phyloP scores from a whole-genome alignment of 2,888 invertebrate genomes.

The Tetrapedia diversipes region DNA sequence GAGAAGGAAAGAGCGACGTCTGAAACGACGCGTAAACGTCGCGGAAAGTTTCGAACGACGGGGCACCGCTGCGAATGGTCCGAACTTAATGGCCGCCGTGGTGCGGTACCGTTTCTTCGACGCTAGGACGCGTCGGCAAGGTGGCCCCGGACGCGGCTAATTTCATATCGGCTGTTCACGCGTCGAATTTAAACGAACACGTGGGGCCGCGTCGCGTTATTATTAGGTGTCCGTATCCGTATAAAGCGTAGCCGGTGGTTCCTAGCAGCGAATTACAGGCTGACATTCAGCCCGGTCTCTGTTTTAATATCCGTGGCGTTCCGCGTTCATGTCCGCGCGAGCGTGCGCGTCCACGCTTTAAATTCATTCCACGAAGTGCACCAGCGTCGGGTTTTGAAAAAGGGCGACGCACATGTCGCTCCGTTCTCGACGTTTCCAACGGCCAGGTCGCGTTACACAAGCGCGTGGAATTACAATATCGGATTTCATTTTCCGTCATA shows the following conservation, averaged over 20 bases:
- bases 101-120: neutral
- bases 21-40: conserved; percentile 9
- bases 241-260: conserved; percentile 33
- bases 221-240: conserved; percentile 10
- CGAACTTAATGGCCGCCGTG: conserved; percentile 5
- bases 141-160: neutral
- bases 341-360: conserved; percentile 44
- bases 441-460: conserved; percentile 57
- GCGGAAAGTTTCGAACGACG: neutral
- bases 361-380: conserved; percentile 63
- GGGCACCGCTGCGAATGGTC: neutral
- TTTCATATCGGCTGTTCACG: conserved; percentile 20
- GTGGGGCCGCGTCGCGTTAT: conserved; percentile 15
- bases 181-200: conserved; percentile 19
- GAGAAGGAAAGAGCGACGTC: neutral
- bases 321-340: conserved; percentile 31
- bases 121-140: neutral
- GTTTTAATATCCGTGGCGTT: conserved; percentile 53
- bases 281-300: conserved; percentile 34
- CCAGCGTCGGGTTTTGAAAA: conserved; percentile 53
- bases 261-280: conserved; percentile 35
- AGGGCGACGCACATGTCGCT: conserved; percentile 52
- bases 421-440: conserved; percentile 42
- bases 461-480: conserved; percentile 63
- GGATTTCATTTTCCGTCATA: conserved; percentile 63